Percentiles rank a stretch among this genome's conserved stretches.
phyloP scores from a whole-genome alignment of 2,888 invertebrate species.

The Cremastinae sp. region DNA sequence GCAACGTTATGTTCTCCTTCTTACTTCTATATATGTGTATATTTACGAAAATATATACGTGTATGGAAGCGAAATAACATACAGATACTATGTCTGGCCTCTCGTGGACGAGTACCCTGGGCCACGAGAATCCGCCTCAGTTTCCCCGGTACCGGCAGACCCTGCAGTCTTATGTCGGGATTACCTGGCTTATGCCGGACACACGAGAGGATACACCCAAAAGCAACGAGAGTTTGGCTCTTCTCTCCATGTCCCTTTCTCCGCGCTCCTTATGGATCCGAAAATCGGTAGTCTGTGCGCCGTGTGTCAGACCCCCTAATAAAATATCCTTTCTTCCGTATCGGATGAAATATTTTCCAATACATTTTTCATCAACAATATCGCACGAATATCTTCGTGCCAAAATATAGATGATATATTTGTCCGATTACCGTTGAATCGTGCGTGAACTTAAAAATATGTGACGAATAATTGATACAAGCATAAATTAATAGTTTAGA shows the following conservation, averaged over 20 bases:
- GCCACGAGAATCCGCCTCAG: constrained; percentile 56
- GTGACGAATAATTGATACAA: too few species aligned
- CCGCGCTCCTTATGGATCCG: constrained; percentile 24
- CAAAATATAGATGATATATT: too few species aligned
- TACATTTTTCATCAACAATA: too few species aligned
- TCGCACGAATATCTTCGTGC: too few species aligned
- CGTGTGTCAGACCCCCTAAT: too few species aligned
- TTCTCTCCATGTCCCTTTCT: constrained; percentile 21
- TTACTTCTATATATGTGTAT: constrained; percentile 48
- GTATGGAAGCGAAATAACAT: constrained; percentile 34
- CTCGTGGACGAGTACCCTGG: constrained; percentile 26
- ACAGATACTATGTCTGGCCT: constrained; percentile 27
- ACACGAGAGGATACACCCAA: constrained; percentile 69
- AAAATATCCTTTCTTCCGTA: too few species aligned
- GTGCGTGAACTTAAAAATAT: too few species aligned
- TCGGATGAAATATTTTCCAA: neutral
- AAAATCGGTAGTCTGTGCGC: constrained; percentile 18
- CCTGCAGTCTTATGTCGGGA: constrained; percentile 76
- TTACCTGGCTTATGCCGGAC: constrained; percentile 74
- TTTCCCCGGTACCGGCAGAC: constrained; percentile 50
- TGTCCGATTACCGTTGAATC: too few species aligned
- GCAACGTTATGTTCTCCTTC: constrained; percentile 73
- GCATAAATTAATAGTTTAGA: too few species aligned
- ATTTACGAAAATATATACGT: constrained; percentile 1
- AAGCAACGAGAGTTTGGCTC: constrained; percentile 71